phyloP scores from a whole-genome alignment of 2,888 invertebrate species.

The Hyles lineata region DNA sequence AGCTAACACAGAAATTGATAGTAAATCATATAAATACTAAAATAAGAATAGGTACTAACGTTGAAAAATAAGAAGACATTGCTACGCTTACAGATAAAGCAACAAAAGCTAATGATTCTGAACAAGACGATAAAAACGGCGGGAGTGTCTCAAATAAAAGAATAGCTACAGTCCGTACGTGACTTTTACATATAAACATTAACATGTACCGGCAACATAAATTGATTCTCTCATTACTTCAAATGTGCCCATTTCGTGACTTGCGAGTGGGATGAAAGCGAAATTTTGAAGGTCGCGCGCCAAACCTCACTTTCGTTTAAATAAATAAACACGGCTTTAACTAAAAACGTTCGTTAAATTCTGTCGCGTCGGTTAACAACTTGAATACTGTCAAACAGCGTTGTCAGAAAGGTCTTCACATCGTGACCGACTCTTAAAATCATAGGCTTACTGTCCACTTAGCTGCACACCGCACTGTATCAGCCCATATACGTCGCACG shows the following conservation, averaged over 20 bases:
- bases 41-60: too few relatives aligned
- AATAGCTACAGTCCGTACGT: background rate
- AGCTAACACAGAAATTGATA: too few relatives aligned
- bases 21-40: too few relatives aligned
- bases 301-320: conserved; percentile 10
- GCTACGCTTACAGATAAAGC: too few relatives aligned
- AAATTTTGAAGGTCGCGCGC: background rate
- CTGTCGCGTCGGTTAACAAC: conserved; percentile 46
- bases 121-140: too few relatives aligned
- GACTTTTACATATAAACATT: background rate
- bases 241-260: background rate
- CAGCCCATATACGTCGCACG: too few relatives aligned
- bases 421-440: background rate
- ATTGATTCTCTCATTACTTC: background rate
- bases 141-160: too few relatives aligned
- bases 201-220: background rate
- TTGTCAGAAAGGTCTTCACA: background rate
- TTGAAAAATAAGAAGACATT: too few relatives aligned
- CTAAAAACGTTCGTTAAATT: conserved; percentile 48
- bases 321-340: conserved; percentile 3
- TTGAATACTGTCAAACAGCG: conserved; percentile 35
- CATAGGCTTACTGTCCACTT: background rate
- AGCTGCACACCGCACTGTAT: too few relatives aligned
- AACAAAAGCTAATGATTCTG: too few relatives aligned
- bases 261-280: conserved; percentile 5